These are phyloP conservation scores for Eupsilia transversa DNA, from an alignment of 2,888 invertebrate genomes.

Conservation along the genomic window DNA sequence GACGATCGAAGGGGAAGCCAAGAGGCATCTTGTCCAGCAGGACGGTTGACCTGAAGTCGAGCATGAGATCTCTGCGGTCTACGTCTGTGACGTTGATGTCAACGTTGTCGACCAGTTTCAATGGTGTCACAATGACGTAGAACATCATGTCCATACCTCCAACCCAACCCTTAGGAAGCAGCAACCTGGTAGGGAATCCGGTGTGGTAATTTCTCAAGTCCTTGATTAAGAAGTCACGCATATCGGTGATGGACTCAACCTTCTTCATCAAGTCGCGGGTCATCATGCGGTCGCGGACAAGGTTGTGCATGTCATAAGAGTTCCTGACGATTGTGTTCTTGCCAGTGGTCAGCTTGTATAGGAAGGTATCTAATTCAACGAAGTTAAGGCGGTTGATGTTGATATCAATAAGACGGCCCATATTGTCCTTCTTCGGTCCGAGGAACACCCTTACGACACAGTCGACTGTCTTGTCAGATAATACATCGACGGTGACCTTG, in stretches of 20 bases:
- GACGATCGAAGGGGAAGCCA: constrained; percentile 94
- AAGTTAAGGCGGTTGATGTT: constrained; percentile 91
- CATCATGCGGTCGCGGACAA: constrained; percentile 92
- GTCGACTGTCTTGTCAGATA: constrained; percentile 90
- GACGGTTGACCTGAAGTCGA: constrained; percentile 82
- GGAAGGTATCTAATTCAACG: constrained; percentile 92
- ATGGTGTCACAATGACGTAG: constrained; percentile 91
- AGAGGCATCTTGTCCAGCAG: constrained; percentile 92
- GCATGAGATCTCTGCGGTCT: constrained; percentile 83
- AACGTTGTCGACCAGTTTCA: constrained; percentile 84
- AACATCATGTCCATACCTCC: constrained; percentile 92
- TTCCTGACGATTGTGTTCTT: constrained; percentile 91
- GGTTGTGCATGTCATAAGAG: constrained; percentile 92
- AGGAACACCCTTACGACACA: constrained; percentile 92
- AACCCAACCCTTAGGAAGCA: constrained; percentile 93
- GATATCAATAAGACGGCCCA: constrained; percentile 90
- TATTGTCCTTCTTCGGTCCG: constrained; percentile 92
- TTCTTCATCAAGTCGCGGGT: constrained; percentile 92
- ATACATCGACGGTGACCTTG: constrained; percentile 89
- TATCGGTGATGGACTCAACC: constrained; percentile 89
- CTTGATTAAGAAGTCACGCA: constrained; percentile 78
- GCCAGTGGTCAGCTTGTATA: constrained; percentile 91
- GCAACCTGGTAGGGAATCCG: constrained; percentile 93
- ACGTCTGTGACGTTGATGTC: constrained; percentile 83
- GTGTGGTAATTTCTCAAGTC: constrained; percentile 89